These are phyloP conservation scores for Habropoda laboriosa DNA, from an alignment of 1,140 invertebrate genomes.

Conservation along the genomic window DNA sequence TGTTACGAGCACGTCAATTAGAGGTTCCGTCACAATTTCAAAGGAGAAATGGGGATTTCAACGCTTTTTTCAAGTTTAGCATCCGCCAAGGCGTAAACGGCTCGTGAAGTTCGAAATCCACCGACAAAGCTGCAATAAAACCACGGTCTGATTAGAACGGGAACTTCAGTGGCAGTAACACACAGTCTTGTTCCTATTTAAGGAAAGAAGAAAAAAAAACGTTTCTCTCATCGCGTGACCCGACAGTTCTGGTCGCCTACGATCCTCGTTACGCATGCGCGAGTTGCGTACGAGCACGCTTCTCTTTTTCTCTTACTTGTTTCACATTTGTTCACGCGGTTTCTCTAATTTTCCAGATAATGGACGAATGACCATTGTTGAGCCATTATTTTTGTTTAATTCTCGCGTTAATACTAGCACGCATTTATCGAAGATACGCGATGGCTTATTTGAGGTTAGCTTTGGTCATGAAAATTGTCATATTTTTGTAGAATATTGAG, in stretches of 20 bases:
- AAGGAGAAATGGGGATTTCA: background rate
- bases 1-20: background rate
- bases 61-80: background rate
- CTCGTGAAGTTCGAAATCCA: conserved; percentile 24
- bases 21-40: background rate
- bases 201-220: conserved; percentile 41
- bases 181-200: conserved; percentile 50
- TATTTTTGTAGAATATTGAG: too few species aligned
- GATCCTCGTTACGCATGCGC: conserved; percentile 26
- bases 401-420: too few species aligned
- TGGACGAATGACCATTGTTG: too few species aligned
- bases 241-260: conserved; percentile 49
- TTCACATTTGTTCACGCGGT: background rate
- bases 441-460: too few species aligned
- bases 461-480: too few species aligned
- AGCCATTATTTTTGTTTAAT: too few species aligned
- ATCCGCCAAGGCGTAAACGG: background rate
- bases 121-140: conserved; percentile 51
- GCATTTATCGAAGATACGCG: too few species aligned
- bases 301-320: background rate
- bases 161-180: conserved; percentile 46
- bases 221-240: conserved; percentile 48
- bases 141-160: conserved; percentile 61
- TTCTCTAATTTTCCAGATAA: background rate
- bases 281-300: conserved; percentile 13